phyloP scores from a whole-genome alignment of 2,113 vertebrate species.

The Hippocampus abdominalis region DNA sequence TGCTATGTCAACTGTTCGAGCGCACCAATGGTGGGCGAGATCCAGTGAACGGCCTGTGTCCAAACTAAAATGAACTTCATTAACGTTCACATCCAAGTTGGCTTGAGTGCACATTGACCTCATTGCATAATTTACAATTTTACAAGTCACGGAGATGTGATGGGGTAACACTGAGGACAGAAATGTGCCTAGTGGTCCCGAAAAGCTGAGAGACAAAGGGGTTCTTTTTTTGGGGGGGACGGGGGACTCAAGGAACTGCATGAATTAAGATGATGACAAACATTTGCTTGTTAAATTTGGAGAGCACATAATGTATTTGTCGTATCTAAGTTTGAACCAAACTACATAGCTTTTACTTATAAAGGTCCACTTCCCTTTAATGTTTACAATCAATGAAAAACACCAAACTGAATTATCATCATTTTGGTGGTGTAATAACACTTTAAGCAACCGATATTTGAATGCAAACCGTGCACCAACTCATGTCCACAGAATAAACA shows the following conservation, averaged over 20 bases:
- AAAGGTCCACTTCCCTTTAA: no score
- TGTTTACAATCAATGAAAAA: neutral
- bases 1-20: slow-evolving; percentile 21
- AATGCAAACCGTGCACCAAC: no score
- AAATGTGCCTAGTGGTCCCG: slow-evolving; percentile 14
- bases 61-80: slow-evolving; percentile 46
- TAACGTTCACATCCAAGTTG: slow-evolving; percentile 37
- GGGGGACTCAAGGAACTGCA: neutral
- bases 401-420: neutral
- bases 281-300: neutral
- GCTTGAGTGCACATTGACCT: slow-evolving; percentile 43
- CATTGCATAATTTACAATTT: slow-evolving; percentile 42
- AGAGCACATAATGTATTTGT: neutral
- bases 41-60: slow-evolving; percentile 22
- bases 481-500: no score
- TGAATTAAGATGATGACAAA: neutral
- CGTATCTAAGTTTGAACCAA: no score
- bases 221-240: no score
- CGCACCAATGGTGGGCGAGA: slow-evolving; percentile 25
- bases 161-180: slow-evolving; percentile 42
- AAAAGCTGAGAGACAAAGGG: neutral
- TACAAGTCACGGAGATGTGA: slow-evolving; percentile 25
- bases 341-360: no score
- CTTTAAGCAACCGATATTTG: no score
- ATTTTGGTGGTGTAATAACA: no score